Evolutionary conservation across 2,888 invertebrate species (phyloP).

Genomic region (Archips crataeganus): DNA sequence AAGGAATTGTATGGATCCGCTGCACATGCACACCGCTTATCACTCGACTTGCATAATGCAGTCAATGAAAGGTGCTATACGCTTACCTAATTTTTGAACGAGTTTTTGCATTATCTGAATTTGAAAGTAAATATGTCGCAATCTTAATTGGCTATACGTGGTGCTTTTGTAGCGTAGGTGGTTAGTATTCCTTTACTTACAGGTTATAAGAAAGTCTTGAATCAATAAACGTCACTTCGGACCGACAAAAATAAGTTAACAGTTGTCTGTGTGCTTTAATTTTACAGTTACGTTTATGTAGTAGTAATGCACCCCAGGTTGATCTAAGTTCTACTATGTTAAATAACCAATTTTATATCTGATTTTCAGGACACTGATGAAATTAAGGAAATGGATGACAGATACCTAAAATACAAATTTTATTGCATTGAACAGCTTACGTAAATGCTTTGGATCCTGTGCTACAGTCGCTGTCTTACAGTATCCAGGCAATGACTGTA

Average conservation of each 20-base stretch:
- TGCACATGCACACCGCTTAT: slow-evolving; percentile 19
- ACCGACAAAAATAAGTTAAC: background rate
- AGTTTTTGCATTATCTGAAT: slow-evolving; percentile 33
- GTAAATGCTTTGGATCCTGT: too few species aligned
- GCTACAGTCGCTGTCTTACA: too few species aligned
- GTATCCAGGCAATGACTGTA: too few species aligned
- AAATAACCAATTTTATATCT: too few species aligned
- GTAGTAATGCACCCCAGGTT: too few species aligned
- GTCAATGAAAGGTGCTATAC: slow-evolving; percentile 16
- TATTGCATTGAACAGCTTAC: too few species aligned
- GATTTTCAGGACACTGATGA: too few species aligned
- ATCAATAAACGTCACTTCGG: background rate
- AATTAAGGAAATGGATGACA: too few species aligned
- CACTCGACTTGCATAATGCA: slow-evolving; percentile 16
- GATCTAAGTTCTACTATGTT: too few species aligned
- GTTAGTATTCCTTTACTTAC: background rate
- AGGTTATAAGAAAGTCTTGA: background rate
- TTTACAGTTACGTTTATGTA: background rate
- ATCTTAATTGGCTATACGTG: background rate
- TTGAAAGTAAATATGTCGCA: slow-evolving; percentile 31
- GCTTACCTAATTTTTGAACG: slow-evolving; percentile 32
- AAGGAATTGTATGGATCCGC: background rate
- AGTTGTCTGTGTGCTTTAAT: too few species aligned
- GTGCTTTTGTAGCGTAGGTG: background rate
- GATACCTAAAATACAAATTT: too few species aligned